These are phyloP conservation scores for Holacanthella duospinosa DNA, from an alignment of 2,888 invertebrate genomes.

Conservation along the genomic window DNA sequence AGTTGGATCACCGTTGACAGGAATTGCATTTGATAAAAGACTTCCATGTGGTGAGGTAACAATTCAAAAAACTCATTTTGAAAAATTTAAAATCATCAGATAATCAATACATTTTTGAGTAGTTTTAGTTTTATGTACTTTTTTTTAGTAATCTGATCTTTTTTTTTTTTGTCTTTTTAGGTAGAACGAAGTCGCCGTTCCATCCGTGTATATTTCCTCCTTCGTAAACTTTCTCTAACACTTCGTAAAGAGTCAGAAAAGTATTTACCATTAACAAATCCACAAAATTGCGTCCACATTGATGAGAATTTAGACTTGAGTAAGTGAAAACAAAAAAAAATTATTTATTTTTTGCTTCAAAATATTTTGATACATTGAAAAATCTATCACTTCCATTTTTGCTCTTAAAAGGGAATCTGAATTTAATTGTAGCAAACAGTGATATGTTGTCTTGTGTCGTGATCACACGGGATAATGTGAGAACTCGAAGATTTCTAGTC, in stretches of 20 bases:
- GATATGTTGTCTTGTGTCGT: constrained; percentile 95
- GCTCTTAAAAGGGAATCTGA: too few relatives aligned
- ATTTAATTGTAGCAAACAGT: constrained; percentile 69
- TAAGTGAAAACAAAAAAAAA: constrained; percentile 45
- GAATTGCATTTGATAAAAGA: constrained; percentile 84
- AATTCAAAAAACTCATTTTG: background rate
- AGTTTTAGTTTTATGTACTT: constrained; percentile 12
- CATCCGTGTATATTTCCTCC: constrained; percentile 82
- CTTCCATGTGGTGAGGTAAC: constrained; percentile 89
- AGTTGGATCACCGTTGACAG: constrained; percentile 89
- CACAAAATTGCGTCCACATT: constrained; percentile 76
- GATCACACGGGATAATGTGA: constrained; percentile 75
- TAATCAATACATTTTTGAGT: background rate
- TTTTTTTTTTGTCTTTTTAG: constrained; percentile 48
- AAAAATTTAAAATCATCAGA: background rate
- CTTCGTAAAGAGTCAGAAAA: constrained; percentile 71
- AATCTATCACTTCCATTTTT: constrained; percentile 6
- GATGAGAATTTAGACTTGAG: constrained; percentile 92
- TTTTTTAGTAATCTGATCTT: background rate
- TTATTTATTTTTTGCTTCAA: background rate
- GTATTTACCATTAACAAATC: constrained; percentile 79
- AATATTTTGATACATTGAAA: background rate
- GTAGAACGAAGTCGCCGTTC: constrained; percentile 78
- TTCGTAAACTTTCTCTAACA: constrained; percentile 67
- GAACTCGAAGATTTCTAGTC: constrained; percentile 86